Base-by-base conservation (phyloP, 2,797 vertebrate species). In the Falco biarmicus region DNA sequence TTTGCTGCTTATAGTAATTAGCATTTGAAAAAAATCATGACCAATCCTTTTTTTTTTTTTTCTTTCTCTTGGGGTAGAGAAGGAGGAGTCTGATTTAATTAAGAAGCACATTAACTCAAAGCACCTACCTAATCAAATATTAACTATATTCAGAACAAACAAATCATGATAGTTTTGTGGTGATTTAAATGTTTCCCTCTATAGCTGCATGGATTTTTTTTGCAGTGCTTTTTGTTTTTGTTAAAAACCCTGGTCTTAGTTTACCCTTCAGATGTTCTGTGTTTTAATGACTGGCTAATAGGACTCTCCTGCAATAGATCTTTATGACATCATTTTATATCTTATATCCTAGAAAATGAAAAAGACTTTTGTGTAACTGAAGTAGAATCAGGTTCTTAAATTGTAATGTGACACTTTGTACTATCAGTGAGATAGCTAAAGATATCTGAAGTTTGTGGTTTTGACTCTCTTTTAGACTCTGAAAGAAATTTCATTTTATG, bases 11-110 rank as follows among this genome's bases (percentile, higher is more conserved):
- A 80, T 51, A 69, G 39, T 85, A 87, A 97, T 97, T 97, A 97
- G 85, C 97, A 96, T 95, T 86, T 94, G 81, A 95, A 91, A 92
- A 94, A 94, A 89, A 86, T 10, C 53, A 47, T 80, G 61, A 93
- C 88, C 83, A 87, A 73, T 94, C 64, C 37, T 39, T 41, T 41
- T 41, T 41, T 41, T 41, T 41, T 41, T 86, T 94, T 92, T 91
- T 87, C 85, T 93, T 84, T 56, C 68, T 91, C 81, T 60, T 39
- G 65, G 74, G 59, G 60, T 69, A 84, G 63, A 70, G 79, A 92
- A 82, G 92, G 90, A 93, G 88, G 87, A 95, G 86, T 89, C 77
- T 95, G 87, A 95, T 90, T 97, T 97, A 97, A 97, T 98, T 97
- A 95, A 95, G 85, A 93, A 95, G 94, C 89, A 82, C 84, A 94